A percentile compares a stretch with the other conserved stretches of the same genome.
These are phyloP conservation scores for Monodelphis domestica DNA, from an alignment of 2,797 vertebrate species.

Conservation along the genomic window DNA sequence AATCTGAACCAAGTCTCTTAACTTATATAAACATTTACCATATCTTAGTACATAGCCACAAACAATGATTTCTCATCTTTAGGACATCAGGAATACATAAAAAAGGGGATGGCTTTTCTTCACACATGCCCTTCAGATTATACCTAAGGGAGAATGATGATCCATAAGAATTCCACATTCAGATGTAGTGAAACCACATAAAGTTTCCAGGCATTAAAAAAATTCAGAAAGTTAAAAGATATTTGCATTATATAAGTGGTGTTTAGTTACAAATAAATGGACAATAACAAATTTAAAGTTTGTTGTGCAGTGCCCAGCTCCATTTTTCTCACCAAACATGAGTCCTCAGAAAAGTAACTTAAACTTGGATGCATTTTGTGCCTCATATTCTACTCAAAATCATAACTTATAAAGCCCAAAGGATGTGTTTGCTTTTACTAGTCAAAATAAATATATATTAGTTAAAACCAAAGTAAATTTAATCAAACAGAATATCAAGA, in stretches of 20 bases:
- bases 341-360: neutral
- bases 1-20: neutral
- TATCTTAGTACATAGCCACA: neutral
- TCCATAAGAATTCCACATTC: neutral
- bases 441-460: neutral
- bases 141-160: neutral
- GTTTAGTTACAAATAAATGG: neutral
- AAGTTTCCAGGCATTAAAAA: neutral
- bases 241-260: neutral
- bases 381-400: neutral
- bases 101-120: neutral
- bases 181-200: neutral
- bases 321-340: neutral
- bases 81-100: neutral
- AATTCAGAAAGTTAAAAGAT: neutral
- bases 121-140: neutral
- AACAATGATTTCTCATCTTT: neutral
- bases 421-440: neutral
- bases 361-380: neutral
- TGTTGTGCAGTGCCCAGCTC: no score
- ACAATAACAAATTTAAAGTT: neutral
- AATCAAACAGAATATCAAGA: neutral
- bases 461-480: neutral
- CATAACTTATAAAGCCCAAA: neutral
- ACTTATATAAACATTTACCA: neutral